phyloP scores from a whole-genome alignment of 2,797 vertebrate genomes.

The Parauchenoglanis punctatus region DNA sequence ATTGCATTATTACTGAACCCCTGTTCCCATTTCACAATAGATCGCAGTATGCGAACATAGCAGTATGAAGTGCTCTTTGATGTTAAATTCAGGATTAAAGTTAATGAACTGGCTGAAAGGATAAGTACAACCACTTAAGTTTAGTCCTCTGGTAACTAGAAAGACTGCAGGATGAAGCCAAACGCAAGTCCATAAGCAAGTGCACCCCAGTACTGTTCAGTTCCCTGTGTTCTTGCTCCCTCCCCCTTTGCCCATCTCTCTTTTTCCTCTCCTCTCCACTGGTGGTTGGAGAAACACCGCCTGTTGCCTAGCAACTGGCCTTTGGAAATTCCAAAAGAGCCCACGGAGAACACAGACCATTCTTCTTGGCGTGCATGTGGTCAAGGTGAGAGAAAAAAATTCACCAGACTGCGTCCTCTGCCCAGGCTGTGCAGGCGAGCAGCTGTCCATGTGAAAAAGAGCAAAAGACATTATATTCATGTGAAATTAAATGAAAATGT shows the following conservation, averaged over 20 bases:
- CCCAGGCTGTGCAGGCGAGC: conserved; percentile 26
- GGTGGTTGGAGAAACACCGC: conserved; percentile 68
- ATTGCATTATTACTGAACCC: conserved; percentile 17
- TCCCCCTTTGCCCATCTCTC: conserved; percentile 12
- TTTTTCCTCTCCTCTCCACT: conserved; percentile 40
- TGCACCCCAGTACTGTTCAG: neutral
- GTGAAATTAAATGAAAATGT: conserved; percentile 13
- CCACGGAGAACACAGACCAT: conserved; percentile 54
- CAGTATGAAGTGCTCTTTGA: conserved; percentile 15
- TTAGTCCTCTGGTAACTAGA: neutral
- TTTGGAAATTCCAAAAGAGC: conserved; percentile 65
- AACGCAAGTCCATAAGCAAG: conserved; percentile 15
- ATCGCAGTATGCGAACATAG: neutral
- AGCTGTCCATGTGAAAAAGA: conserved; percentile 39
- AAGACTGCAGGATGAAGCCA: neutral
- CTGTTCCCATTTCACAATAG: conserved; percentile 3
- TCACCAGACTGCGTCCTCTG: conserved; percentile 17
- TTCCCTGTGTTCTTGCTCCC: conserved; percentile 7
- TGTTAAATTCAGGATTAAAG: conserved; percentile 19
- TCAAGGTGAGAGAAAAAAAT: conserved; percentile 32
- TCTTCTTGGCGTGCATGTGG: conserved; percentile 42
- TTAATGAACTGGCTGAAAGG: conserved; percentile 8
- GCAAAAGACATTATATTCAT: neutral
- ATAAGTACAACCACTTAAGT: conserved; percentile 15
- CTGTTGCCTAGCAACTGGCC: conserved; percentile 76